A percentile compares a stretch with the other conserved stretches of the same genome.
These are phyloP conservation scores for Smithornis capensis DNA, from an alignment of 2,113 vertebrate species.

Conservation along the genomic window DNA sequence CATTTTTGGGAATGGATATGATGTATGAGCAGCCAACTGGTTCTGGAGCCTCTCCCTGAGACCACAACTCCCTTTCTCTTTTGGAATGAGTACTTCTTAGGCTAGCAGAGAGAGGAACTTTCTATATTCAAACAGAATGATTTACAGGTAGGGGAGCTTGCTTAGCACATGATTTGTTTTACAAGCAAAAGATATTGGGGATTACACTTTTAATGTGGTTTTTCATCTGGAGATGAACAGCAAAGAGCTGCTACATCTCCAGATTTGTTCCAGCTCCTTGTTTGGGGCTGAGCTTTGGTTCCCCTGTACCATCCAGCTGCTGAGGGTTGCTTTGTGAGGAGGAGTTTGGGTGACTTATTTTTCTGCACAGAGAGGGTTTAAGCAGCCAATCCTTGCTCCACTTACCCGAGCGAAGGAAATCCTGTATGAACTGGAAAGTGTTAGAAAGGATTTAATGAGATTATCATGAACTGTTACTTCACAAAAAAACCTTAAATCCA, in stretches of 20 bases:
- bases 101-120: background rate
- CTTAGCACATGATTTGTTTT: background rate
- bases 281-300: background rate
- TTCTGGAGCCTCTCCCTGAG: background rate
- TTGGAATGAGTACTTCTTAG: background rate
- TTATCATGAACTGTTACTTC: conserved; percentile 79
- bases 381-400: background rate
- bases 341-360: background rate
- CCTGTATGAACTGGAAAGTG: conserved; percentile 63
- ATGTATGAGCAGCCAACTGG: background rate
- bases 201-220: background rate
- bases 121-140: background rate
- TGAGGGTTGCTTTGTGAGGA: background rate
- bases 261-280: background rate
- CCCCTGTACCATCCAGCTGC: background rate
- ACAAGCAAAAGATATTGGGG: background rate
- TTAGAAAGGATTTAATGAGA: conserved; percentile 76
- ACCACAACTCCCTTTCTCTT: rapidly evolving
- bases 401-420: background rate
- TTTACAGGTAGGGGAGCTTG: background rate
- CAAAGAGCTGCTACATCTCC: background rate
- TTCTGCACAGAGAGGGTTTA: background rate
- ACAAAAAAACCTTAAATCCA: conserved; percentile 49
- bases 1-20: rapidly evolving
- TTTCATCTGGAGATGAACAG: background rate